Evolutionary conservation across 2,797 vertebrate species (phyloP).

Genomic region (Leptatherina wallacei): DNA sequence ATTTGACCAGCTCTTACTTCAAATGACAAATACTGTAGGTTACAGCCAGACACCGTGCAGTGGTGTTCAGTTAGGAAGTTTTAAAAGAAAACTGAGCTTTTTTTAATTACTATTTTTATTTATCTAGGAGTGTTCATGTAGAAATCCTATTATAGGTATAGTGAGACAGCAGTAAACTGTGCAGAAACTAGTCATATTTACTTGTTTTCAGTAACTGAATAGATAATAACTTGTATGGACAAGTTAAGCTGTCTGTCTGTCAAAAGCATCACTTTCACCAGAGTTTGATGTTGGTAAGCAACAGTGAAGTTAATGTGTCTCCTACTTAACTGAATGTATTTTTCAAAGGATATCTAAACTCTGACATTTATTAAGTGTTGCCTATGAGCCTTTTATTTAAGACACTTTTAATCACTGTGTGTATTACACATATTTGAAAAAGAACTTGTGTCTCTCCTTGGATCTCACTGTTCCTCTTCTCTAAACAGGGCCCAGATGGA

Average conservation of each 20-base stretch:
- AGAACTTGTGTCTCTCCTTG: not conserved
- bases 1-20: too few species aligned
- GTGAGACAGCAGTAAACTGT: not conserved
- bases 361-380: constrained; percentile 2
- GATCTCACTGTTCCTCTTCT: constrained; percentile 49
- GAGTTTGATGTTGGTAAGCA: too few species aligned
- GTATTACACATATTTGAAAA: not conserved
- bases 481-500: constrained; percentile 94
- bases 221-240: not conserved
- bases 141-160: not conserved
- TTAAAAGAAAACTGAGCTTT: too few species aligned
- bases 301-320: not conserved
- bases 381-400: not conserved
- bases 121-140: too few species aligned
- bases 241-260: not conserved
- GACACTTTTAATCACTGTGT: not conserved
- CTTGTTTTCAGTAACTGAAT: not conserved
- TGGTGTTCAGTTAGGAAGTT: too few species aligned
- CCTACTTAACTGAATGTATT: not conserved
- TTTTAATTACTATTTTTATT: too few species aligned
- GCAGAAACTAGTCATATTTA: not conserved
- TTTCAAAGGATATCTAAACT: not conserved
- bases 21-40: too few species aligned
- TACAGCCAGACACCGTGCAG: not conserved
- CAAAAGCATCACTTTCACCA: too few species aligned